Base-by-base conservation (phyloP, 1,140 invertebrate species). In the Drosophila cardini region DNA sequence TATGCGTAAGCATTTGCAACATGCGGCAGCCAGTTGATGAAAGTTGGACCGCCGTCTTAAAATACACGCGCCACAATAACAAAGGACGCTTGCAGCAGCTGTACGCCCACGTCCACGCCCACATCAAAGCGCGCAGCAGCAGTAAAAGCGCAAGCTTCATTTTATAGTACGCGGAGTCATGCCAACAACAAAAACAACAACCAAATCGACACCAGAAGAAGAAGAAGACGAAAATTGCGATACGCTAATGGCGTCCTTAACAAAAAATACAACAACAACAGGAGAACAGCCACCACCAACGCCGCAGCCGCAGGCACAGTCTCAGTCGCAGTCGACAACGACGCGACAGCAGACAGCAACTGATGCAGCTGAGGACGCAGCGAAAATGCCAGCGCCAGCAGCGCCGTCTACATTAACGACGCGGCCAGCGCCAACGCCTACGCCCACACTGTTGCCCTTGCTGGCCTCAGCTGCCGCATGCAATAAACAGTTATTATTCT, bases 401-500 rank as follows among this genome's bases (percentile, higher is more conserved):
- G 21, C 61, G 8, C 36, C 9, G 10, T 52, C 60, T 26, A 26
- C 21, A 26, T 26, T 26, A 50, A 32, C 45, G 21, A 11, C 71
- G 68, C 71, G 10, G 63, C 64, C 53, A 18, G 53, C 65, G 26
- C 13, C 65, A 48, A 50, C 43, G 61, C 30, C 55, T 34, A 67
- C 80, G 50, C 50, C 80, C 67, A 78, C 84, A 53, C 70, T 83
- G 63, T 67, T 89, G 53, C 81, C 81, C 16, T 43, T 85, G 70
- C 60, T 85, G 64, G 80, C 77, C 7, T 80, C 81, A 15, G 84
- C 83, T 11, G 76, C 80, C 53, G 84, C 77, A n/a, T 89, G 80
- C 68, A 79, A 89, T 61, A 90, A 90, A 60, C 90, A 91, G 72
- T 72, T 91, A 53, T 68, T 91, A 34, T 79, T 91, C 57, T 91